A percentile compares a stretch with the other conserved stretches of the same genome.
These are phyloP conservation scores for Apamea crenata DNA, from an alignment of 2,888 invertebrate species.

Conservation along the genomic window DNA sequence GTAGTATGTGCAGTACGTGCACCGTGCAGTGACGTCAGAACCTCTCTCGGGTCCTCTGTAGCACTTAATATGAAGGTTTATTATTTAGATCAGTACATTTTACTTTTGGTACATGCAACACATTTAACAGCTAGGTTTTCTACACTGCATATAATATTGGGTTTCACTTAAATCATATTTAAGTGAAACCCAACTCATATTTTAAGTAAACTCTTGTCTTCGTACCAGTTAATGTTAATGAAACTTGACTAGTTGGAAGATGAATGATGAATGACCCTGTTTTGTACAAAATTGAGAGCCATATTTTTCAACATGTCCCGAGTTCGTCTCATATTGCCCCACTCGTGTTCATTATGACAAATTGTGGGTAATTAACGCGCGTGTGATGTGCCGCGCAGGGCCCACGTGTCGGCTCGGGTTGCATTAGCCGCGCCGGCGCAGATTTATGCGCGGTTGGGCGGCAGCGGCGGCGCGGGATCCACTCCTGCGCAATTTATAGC, in stretches of 20 bases:
- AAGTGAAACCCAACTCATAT: no score
- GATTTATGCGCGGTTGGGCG: constrained; percentile 45
- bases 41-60: not conserved
- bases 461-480: constrained; percentile 37
- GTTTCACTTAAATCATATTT: not conserved
- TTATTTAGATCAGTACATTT: not conserved
- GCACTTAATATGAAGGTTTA: not conserved
- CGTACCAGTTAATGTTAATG: not conserved
- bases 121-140: not conserved
- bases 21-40: not conserved
- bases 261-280: constrained; percentile 10
- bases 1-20: not conserved
- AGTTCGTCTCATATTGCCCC: constrained; percentile 31
- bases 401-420: constrained; percentile 53
- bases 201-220: not conserved
- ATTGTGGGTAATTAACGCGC: constrained; percentile 58
- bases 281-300: constrained; percentile 12
- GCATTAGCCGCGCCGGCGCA: constrained; percentile 62
- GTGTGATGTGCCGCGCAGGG: constrained; percentile 42
- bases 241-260: constrained; percentile 6
- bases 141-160: not conserved
- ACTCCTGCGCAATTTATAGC: constrained; percentile 68
- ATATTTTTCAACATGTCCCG: constrained; percentile 6
- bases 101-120: not conserved
- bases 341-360: constrained; percentile 53